Base-by-base conservation (phyloP, 1,140 invertebrate genomes). In the Atopsyche davidsoni region DNA sequence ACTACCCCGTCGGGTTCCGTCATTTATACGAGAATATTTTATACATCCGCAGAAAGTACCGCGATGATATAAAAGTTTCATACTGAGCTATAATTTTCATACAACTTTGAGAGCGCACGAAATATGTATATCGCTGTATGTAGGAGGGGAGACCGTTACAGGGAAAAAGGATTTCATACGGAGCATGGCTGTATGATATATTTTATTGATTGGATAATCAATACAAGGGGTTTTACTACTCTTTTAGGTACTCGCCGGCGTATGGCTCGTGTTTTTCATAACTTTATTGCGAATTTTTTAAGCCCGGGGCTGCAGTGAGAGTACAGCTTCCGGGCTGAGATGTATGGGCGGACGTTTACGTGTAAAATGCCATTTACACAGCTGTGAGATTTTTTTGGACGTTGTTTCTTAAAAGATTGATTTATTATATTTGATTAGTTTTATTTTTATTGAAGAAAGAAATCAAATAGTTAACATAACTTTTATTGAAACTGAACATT, bases 161-260 rank as follows among this genome's bases (percentile, higher is more conserved):
- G 51, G 44, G 36, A 50, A 57, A 57, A 57, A 57, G 55, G 55
- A 57, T 57, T 57, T 57, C 55, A 57, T 57, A 57, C 55, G 55
- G 49, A 52, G 50, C 50, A 43, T 45, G 51, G 51, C 55, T 50
- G 55, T 57, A 57, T 57, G 55, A 57, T 57, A 57, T 57, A 57
- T 57, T 57, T 57, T 57, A 57, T 57, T 57, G 55, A 57, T 57
- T 57, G 51, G 55, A 57, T 57, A 57, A 57, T 57, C 55, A 57
- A 57, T 57, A 57, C 55, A 51, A 42, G 42, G 46, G 55, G 46
- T 57, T 57, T 57, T 53, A 57, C 31, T 57, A 50, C 46, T 31
- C 54, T 51, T 51, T 51, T 51, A 51, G 47, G 46, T 40, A 46
- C 41, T 10, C 13, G 46, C 46, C 7, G 39, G 32, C 54, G 54